A percentile compares a stretch with the other conserved stretches of the same genome.
phyloP scores from a whole-genome alignment of 2,888 invertebrate species.

The Asteroscopus sphinx region DNA sequence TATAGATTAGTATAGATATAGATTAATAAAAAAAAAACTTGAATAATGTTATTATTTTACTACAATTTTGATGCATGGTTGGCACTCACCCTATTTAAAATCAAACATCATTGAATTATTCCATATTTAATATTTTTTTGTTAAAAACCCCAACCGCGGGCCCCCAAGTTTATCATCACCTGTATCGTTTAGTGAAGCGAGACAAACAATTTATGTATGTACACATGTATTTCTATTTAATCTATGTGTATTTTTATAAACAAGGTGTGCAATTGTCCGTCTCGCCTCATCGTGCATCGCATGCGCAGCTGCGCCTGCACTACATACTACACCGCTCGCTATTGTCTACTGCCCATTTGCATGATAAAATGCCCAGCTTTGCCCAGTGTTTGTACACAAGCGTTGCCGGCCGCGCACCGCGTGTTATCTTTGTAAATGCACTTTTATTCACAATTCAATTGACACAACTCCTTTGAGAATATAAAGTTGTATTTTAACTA shows the following conservation, averaged over 20 bases:
- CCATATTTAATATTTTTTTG: too few relatives aligned
- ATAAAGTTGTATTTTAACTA: constrained; percentile 47
- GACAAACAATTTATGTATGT: constrained; percentile 2
- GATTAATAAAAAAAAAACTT: too few relatives aligned
- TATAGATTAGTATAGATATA: too few relatives aligned
- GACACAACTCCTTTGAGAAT: constrained; percentile 44
- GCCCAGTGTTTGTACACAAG: constrained; percentile 43
- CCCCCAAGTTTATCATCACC: constrained; percentile 3
- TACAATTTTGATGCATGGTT: too few relatives aligned
- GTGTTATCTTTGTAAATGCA: constrained; percentile 43
- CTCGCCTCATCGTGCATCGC: constrained; percentile 23
- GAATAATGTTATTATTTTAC: too few relatives aligned
- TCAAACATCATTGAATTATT: too few relatives aligned
- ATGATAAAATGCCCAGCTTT: constrained; percentile 45
- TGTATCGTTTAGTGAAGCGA: constrained; percentile 9
- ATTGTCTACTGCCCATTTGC: constrained; percentile 43
- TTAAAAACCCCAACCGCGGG: too few relatives aligned
- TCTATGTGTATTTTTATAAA: constrained; percentile 4
- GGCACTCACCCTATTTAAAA: too few relatives aligned
- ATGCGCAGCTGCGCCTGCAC: constrained; percentile 39
- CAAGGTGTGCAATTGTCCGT: constrained; percentile 11
- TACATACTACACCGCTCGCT: too few relatives aligned
- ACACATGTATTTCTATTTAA: constrained; percentile 4
- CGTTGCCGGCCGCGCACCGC: constrained; percentile 31
- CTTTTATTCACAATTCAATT: constrained; percentile 46